phyloP scores from a whole-genome alignment of 2,888 invertebrate genomes.

The Melieria crassipennis region DNA sequence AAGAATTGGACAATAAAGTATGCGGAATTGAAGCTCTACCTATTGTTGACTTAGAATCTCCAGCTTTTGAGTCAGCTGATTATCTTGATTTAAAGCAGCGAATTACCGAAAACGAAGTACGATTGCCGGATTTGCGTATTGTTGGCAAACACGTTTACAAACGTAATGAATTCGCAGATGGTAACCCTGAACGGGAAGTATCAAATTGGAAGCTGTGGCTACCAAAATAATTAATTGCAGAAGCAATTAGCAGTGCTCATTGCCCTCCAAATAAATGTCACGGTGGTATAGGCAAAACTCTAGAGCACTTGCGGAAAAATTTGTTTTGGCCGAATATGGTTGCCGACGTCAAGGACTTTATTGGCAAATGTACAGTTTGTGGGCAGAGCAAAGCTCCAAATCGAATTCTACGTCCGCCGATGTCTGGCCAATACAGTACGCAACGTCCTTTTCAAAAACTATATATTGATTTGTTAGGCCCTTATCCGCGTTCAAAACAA shows the following conservation, averaged over 20 bases:
- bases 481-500: constrained; percentile 25
- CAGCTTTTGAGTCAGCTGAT: constrained; percentile 10
- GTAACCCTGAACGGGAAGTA: too few relatives aligned
- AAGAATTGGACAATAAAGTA: not conserved
- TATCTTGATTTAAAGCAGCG: constrained; percentile 1
- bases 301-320: constrained; percentile 19
- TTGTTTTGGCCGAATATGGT: constrained; percentile 28
- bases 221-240: too few relatives aligned
- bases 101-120: not conserved
- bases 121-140: constrained; percentile 22
- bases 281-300: constrained; percentile 23
- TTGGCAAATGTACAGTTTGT: constrained; percentile 9
- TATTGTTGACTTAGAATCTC: not conserved
- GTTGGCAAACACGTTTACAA: constrained; percentile 13
- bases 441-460: constrained; percentile 20
- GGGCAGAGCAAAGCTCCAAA: constrained; percentile 25
- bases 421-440: not conserved
- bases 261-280: constrained; percentile 22
- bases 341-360: constrained; percentile 14
- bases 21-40: not conserved
- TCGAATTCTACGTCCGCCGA: constrained; percentile 11
- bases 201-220: too few relatives aligned
- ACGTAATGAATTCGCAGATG: not conserved
- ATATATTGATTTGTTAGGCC: constrained; percentile 33
- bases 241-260: constrained; percentile 1